Evolutionary conservation across 92 coral and sea anemone species (phyloP), one percentile per base, ranked within the genome.

Genomic region (Metridium senile): DNA sequence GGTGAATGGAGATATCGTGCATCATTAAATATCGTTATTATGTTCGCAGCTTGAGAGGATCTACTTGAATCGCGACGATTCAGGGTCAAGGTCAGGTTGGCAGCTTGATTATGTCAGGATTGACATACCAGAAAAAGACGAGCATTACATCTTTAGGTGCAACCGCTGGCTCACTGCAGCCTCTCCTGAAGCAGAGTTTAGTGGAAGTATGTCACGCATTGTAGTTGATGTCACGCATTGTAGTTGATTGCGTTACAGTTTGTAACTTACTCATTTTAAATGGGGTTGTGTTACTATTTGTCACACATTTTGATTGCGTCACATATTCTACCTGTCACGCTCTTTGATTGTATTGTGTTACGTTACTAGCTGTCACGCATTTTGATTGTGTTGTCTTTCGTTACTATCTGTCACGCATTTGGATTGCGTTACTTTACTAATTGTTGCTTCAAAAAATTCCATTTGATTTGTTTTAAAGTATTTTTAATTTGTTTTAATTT

Each of bases 51-150:
- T 94, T 33, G 91, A 77, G 34, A 86, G 87, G 56, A 79, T 95
- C 47, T 93, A 93, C 9, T 76, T 95, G 62, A 74, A 92, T 54
- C 97, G 92, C 47, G 96, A 95, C 46, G 80, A 89, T 75, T 74
- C 83, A 21, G 99, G 99, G 29, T 74, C 76, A 0, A 71, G 77
- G 59, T 88, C 94, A 27, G 89, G 92, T 35, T 95, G 99, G 99
- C 87, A 86, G 77, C 77, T 95, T 26, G 99, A 95, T 54, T 90
- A 84, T 46, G 89, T 95, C 58, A 89, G 69, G 46, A 84, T 95
- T 64, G 93, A 92, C 66, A 87, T 92, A 31, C 88, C 91, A 13
- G 93, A 89, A 66, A 88, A 81, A 61, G 84, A 88, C 17, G 94
- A 89, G 26, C 92, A 91, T 39, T 95, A 93, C 73, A 84, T 89